These are phyloP conservation scores for Tragelaphus eurycerus DNA, from an alignment of 2,797 vertebrate genomes.

Conservation along the genomic window DNA sequence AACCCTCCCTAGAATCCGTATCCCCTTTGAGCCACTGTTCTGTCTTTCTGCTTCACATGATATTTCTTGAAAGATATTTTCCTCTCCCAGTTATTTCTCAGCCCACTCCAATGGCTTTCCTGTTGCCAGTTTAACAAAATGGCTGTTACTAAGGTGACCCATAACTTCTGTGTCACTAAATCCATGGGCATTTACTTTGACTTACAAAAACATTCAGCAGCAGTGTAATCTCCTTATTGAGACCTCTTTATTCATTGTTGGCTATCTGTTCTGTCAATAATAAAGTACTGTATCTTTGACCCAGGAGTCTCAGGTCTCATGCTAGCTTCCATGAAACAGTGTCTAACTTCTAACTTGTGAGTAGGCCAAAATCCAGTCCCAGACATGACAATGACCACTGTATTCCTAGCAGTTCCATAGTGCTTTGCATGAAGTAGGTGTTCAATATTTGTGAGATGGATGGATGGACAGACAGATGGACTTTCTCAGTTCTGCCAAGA, in stretches of 20 bases:
- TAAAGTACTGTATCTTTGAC: not conserved
- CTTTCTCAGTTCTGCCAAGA: not conserved
- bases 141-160: not conserved
- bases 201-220: not conserved
- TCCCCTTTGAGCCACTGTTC: not conserved
- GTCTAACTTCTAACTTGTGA: not conserved
- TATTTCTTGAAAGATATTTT: not conserved
- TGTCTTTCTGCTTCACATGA: not conserved
- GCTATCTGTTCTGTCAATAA: not conserved
- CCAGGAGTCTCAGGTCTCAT: not conserved
- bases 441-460: not conserved
- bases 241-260: not conserved
- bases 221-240: not conserved
- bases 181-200: not conserved
- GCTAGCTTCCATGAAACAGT: not conserved
- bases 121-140: not conserved
- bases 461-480: too few relatives aligned
- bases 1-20: not conserved
- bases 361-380: not conserved
- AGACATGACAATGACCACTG: not conserved
- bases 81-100: not conserved
- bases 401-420: not conserved
- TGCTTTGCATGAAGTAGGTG: not conserved
- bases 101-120: not conserved
- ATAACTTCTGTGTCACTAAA: not conserved